Conservation (phyloP, 2,113 vertebrate species). For the Willisornis vidua region DNA sequence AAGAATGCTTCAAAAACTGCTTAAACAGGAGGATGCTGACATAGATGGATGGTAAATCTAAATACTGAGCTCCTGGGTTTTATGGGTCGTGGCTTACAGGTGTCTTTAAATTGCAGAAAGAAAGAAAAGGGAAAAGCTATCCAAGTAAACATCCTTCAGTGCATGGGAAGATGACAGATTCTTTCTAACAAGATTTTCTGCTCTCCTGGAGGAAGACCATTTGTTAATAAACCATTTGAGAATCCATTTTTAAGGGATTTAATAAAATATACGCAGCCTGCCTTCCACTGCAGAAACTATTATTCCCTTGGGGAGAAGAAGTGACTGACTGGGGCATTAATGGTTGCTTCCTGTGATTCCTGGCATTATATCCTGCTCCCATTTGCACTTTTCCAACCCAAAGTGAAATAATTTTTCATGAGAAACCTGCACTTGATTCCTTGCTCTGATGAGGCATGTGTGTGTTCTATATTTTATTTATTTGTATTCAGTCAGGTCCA, state of each 20-base stretch:
- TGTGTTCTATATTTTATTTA: slow-evolving; percentile 68
- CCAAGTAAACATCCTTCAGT: slow-evolving; percentile 28
- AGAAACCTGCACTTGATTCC: slow-evolving; percentile 30
- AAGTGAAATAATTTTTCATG: slow-evolving; percentile 58
- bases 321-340: slow-evolving; percentile 53
- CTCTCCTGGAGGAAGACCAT: slow-evolving; percentile 52
- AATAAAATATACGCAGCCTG: slow-evolving; percentile 66
- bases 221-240: slow-evolving; percentile 65
- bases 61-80: not conserved
- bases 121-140: not conserved
- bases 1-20: not conserved
- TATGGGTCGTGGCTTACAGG: not conserved
- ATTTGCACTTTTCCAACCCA: slow-evolving; percentile 50
- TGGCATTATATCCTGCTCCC: slow-evolving; percentile 45
- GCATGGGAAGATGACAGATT: slow-evolving; percentile 42
- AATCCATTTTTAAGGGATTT: slow-evolving; percentile 67
- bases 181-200: slow-evolving; percentile 59
- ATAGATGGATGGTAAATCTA: not conserved
- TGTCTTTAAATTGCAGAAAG: not conserved
- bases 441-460: not conserved
- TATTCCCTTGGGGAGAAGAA: slow-evolving; percentile 62
- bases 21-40: not conserved
- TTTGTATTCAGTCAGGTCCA: slow-evolving; percentile 36
- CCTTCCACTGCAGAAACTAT: slow-evolving; percentile 56
- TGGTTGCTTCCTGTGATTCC: slow-evolving; percentile 49